Percentiles rank a stretch among this genome's conserved stretches.
These are phyloP conservation scores for Brachionus rubens DNA, from an alignment of 1,140 invertebrate genomes.

Conservation along the genomic window DNA sequence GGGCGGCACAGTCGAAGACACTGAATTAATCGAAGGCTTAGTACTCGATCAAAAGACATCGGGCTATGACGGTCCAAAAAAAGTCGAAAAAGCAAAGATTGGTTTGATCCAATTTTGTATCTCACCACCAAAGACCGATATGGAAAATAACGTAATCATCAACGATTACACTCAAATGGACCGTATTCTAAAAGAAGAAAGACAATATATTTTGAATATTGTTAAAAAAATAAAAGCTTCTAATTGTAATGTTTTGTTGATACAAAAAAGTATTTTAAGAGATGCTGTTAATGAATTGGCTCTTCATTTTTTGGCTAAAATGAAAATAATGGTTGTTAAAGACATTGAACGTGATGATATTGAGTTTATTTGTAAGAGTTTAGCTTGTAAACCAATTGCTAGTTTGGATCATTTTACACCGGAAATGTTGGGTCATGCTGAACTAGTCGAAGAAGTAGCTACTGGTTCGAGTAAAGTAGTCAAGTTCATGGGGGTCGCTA, in stretches of 20 bases:
- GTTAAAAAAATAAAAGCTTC: constrained; percentile 98
- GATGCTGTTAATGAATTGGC: constrained; percentile 96
- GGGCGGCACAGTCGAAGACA: constrained; percentile 91
- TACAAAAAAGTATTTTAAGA: constrained; percentile 95
- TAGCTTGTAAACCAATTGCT: constrained; percentile 92
- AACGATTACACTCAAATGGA: constrained; percentile 99
- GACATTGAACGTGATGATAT: constrained; percentile 97
- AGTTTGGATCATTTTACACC: constrained; percentile 92
- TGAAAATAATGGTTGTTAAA: constrained; percentile 97
- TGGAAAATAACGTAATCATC: constrained; percentile 94
- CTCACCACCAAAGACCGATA: constrained; percentile 98
- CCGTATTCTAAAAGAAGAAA: constrained; percentile 92
- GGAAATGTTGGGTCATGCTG: constrained; percentile 84
- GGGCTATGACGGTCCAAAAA: constrained; percentile 80
- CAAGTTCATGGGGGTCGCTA: constrained; percentile 84
- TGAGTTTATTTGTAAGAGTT: constrained; percentile 88
- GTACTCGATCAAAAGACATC: constrained; percentile 85
- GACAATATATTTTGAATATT: constrained; percentile 95
- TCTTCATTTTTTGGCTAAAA: constrained; percentile 95
- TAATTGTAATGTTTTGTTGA: constrained; percentile 93
- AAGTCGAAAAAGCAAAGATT: constrained; percentile 89
- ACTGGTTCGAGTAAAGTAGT: constrained; percentile 87
- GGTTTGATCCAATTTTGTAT: constrained; percentile 99
- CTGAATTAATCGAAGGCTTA: constrained; percentile 88
- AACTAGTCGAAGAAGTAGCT: constrained; percentile 88